Evolutionary conservation across 1,140 invertebrate species (phyloP), one percentile per base, ranked within the genome.

Genomic region (Drosophila hydei): DNA sequence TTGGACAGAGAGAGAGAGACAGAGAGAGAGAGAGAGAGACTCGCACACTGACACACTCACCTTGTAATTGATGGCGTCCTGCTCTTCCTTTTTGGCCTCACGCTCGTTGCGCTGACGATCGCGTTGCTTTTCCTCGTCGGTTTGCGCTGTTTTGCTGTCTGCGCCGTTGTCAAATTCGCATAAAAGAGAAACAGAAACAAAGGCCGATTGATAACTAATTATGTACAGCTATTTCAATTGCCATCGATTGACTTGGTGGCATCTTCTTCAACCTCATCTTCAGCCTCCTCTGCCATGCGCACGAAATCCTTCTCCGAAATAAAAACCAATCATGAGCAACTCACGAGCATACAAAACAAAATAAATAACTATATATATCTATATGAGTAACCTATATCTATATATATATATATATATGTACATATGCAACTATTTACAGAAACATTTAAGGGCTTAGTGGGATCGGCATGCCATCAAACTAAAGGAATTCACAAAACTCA

Each of bases 111-210:
- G 90, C 64, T 91, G 91, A 52, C 91, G 89, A 79, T 91, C 91
- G 69, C 91, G 90, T 52, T 91, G 90, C 63, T 91, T 91, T 65
- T 91, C 91, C 85, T 91, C 91, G 90, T 91, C 91, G 69, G 88
- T 91, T 81, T 91, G 91, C 64, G 91, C 75, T 75, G 89, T 90
- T 77, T 91, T 91, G 83, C 90, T 91, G 62, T 91, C 90, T 91
- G 75, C 21, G 38, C 14, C 45, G 42, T 3, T 14, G 12, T 0
- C 3, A 14, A 6, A 36, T 23, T 18, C 30, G 48, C 12, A 40
- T 12, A 12, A 8, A 51, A 68, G 23, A 61, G 27, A 69, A 47
- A 70, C 38, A 69, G 45, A 77, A 18, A 56, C 18, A 33, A 58
- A 33, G 64, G 23, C 23, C 23, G 56, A 59, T 59, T 59, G 12